Evolutionary conservation across 2,888 invertebrate species (phyloP), one percentile per base, ranked within the genome.

Genomic region (Shargacucullia verbasci): DNA sequence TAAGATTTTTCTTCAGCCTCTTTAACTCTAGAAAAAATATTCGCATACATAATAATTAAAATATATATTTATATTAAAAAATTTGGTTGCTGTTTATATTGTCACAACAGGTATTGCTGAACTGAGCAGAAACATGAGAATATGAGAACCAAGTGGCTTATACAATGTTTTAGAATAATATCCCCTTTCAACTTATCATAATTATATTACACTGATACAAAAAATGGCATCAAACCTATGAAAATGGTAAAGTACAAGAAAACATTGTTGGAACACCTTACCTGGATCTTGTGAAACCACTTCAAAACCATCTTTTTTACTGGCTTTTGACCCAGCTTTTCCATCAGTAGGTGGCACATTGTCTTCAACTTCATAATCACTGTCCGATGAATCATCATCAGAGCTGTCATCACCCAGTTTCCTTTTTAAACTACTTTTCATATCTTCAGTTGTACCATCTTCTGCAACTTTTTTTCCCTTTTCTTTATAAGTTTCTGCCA

Each of bases 401-500:
- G 91, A 89, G 60, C 91, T 92, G 48, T 93, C 92, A 14, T 94
- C 86, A 27, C 72, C 70, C 4, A 78, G 63, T 62, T 92, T 91
- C 59, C 88, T 85, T 76, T 89, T 92, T 2, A 79, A 27, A 15
- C 31, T 70, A 14, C 60, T 80, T 33, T 63, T 78, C 38, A 43
- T 65, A 12, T 69, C 70, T 14, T 59, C 55, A n/a, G 56, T 40
- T 12, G 60, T 58, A 46, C 70, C 72, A 33, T 83, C 84, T 64
- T 88, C 91, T 34, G 78, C 76, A 0, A 93, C 86, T 74, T 83
- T 89, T 72, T 90, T 91, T 0, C 98, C 98, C 90, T 97, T 97
- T 68, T 95, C 95, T 77, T 96, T 96, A 73, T 95, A 96, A 35
- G 95, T 95, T 73, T 95, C 95, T 1, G 96, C 95, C 90, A 98